Conservation (phyloP, 1,140 invertebrate species). For the Microplitis demolitor region DNA sequence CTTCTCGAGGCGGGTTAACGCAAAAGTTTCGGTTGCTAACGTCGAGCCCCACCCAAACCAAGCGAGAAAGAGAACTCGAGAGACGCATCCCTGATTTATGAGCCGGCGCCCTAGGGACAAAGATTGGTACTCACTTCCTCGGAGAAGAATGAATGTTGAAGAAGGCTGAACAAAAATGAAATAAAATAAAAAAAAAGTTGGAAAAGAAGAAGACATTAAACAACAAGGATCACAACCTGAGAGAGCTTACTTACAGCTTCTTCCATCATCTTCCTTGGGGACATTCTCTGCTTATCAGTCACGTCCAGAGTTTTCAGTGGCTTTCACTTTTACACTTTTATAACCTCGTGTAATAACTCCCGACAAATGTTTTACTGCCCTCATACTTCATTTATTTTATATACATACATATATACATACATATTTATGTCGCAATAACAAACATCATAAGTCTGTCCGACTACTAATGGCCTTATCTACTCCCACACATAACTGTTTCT, state of each 20-base stretch:
- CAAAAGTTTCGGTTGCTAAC: slow-evolving; percentile 33
- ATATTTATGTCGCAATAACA: too few species aligned
- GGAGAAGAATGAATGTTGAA: not conserved
- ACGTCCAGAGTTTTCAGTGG: not conserved
- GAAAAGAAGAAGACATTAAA: slow-evolving; percentile 4
- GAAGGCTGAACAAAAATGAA: not conserved
- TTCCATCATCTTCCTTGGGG: slow-evolving; percentile 1
- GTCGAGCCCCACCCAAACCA: slow-evolving; percentile 22
- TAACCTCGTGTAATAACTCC: too few species aligned
- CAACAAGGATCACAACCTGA: slow-evolving; percentile 9
- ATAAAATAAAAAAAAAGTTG: slow-evolving; percentile 2
- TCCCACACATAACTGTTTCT: too few species aligned
- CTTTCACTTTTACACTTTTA: too few species aligned
- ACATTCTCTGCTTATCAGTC: slow-evolving; percentile 9
- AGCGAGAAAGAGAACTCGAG: slow-evolving; percentile 3
- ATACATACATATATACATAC: too few species aligned
- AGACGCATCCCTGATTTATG: slow-evolving; percentile 41
- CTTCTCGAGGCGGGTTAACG: slow-evolving; percentile 32
- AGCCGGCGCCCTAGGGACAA: slow-evolving; percentile 21
- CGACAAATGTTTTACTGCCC: too few species aligned
- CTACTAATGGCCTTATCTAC: too few species aligned
- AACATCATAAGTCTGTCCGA: too few species aligned
- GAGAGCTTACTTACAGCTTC: not conserved
- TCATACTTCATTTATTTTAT: too few species aligned
- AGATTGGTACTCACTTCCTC: slow-evolving; percentile 23